Conservation (phyloP, 1,140 invertebrate species). For the Triops longicaudatus region DNA sequence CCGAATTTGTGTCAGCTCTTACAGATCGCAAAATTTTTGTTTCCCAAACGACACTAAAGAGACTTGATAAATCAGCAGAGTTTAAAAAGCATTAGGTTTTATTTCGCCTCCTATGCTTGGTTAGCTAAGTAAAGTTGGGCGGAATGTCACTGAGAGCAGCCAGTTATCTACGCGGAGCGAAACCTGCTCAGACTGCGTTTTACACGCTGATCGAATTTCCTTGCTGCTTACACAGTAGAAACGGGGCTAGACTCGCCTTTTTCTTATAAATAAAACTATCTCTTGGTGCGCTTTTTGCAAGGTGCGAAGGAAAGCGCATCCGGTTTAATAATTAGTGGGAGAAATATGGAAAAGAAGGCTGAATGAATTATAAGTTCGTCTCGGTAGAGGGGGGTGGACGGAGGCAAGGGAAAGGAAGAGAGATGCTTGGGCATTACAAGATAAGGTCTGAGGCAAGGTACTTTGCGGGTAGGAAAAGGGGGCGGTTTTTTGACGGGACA, state of each 20-base stretch:
- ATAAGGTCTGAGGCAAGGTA: background rate
- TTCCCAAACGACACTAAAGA: no score
- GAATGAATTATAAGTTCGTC: background rate
- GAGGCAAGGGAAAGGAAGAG: background rate
- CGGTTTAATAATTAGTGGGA: background rate
- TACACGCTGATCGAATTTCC: constrained; percentile 3
- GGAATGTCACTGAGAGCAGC: background rate
- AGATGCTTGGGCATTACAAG: background rate
- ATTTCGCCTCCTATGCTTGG: background rate
- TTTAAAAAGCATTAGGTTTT: background rate
- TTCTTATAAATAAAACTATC: background rate
- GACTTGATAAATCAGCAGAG: no score
- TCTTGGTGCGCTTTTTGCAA: background rate
- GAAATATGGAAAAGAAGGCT: constrained; percentile 3
- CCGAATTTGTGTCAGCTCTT: no score
- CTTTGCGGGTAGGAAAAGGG: no score
- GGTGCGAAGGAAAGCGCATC: constrained; percentile 10
- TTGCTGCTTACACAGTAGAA: background rate
- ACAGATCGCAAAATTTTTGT: no score
- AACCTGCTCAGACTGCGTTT: background rate
- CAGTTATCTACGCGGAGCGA: background rate
- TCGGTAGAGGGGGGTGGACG: background rate
- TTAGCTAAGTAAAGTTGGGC: background rate
- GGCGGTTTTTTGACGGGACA: background rate
- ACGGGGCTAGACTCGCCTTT: background rate